phyloP scores from a whole-genome alignment of 1,140 invertebrate genomes.

The Metopolophium dirhodum region DNA sequence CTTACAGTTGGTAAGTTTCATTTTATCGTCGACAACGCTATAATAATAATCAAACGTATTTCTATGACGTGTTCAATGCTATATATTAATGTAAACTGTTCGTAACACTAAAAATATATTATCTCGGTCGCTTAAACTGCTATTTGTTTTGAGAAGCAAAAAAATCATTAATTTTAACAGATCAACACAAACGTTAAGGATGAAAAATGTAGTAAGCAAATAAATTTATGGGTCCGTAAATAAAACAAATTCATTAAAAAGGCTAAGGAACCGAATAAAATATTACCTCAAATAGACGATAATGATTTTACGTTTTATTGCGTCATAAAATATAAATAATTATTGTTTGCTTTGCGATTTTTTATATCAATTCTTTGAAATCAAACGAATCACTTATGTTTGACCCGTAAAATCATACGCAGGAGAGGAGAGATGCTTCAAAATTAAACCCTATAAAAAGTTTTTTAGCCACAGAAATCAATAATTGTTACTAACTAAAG shows the following conservation, averaged over 20 bases:
- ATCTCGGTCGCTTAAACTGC: not conserved
- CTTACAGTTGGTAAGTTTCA: constrained; percentile 77
- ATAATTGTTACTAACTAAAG: not conserved
- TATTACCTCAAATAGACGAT: not conserved
- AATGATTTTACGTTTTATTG: not conserved
- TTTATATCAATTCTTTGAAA: not conserved
- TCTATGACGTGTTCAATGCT: not conserved
- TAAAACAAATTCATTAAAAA: not conserved
- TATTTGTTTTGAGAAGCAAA: not conserved
- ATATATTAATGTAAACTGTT: not conserved
- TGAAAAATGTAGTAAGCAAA: not conserved
- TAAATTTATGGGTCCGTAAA: not conserved
- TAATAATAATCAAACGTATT: not conserved
- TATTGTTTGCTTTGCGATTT: not conserved
- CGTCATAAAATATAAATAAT: not conserved
- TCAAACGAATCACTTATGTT: not conserved
- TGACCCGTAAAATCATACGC: not conserved
- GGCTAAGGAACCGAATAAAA: not conserved
- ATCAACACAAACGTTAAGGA: not conserved
- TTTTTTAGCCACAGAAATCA: not conserved
- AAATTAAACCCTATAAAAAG: not conserved
- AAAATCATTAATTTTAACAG: not conserved
- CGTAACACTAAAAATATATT: not conserved
- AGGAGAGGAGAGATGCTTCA: not conserved
- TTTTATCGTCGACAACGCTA: not conserved